Percentiles rank a stretch among this genome's conserved stretches.
Conservation (phyloP, 2,797 vertebrate species). For the Florisuga fusca region DNA sequence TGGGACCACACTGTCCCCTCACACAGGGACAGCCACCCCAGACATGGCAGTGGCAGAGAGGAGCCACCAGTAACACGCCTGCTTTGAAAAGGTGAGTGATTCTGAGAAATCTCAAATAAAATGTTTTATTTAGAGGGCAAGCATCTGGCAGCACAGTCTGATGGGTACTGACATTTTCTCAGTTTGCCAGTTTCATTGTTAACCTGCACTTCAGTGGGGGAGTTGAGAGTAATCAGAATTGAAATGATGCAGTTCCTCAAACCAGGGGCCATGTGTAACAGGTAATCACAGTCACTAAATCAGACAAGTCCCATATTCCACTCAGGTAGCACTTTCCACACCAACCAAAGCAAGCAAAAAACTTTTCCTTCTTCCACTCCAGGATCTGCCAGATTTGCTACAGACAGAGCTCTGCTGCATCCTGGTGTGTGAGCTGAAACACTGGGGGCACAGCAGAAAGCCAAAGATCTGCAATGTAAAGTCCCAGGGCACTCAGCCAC, state of each 20-base stretch:
- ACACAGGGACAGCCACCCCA: not conserved
- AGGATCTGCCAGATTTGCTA: not conserved
- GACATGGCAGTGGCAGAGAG: not conserved
- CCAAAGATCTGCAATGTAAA: not conserved
- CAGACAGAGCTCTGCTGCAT: not conserved
- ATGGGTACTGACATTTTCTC: too few relatives aligned
- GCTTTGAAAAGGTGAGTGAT: slow-evolving; percentile 22
- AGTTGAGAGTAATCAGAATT: not conserved
- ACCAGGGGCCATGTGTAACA: not conserved
- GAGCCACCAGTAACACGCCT: not conserved
- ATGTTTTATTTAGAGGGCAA: not conserved
- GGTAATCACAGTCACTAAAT: not conserved
- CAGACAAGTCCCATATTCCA: not conserved
- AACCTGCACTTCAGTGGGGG: not conserved
- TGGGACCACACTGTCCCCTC: not conserved
- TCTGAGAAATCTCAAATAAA: not conserved
- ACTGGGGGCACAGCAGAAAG: accelerated
- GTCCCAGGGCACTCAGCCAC: not conserved
- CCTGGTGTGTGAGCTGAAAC: not conserved
- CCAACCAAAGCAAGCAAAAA: not conserved
- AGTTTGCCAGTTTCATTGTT: not conserved
- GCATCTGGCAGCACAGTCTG: not conserved
- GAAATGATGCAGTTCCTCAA: not conserved
- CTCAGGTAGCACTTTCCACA: not conserved
- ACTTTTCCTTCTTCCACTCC: not conserved